A percentile compares a stretch with the other conserved stretches of the same genome.
Evolutionary conservation across 2,113 vertebrate genomes (phyloP).

Genomic region (Vimba vimba): DNA sequence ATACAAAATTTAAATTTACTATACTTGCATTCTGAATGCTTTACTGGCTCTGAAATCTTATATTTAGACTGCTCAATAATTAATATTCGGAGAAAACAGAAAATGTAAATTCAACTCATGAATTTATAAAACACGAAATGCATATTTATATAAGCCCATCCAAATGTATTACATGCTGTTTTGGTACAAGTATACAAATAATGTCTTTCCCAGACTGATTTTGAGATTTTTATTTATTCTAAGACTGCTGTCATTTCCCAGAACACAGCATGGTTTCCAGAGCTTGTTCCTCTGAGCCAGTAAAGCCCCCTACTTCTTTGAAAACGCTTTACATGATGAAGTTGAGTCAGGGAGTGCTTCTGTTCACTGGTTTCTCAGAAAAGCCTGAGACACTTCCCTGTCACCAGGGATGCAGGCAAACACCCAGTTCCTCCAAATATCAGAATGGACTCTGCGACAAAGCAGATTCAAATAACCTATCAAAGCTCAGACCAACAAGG

Average conservation of each 20-base stretch:
- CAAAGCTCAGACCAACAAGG: slow-evolving; percentile 9
- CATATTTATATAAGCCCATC: slow-evolving; percentile 37
- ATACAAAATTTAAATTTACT: not conserved
- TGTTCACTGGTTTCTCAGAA: slow-evolving; percentile 3
- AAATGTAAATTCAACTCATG: slow-evolving; percentile 41
- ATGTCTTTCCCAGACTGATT: not conserved
- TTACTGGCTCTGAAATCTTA: slow-evolving; percentile 18
- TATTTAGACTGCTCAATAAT: slow-evolving; percentile 32
- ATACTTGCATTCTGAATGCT: not conserved
- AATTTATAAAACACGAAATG: slow-evolving; percentile 29
- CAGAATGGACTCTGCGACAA: not conserved
- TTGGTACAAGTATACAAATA: slow-evolving; percentile 11
- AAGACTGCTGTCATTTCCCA: slow-evolving; percentile 25
- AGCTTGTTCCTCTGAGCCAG: slow-evolving; percentile 15
- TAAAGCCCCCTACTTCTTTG: slow-evolving; percentile 7
- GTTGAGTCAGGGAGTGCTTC: not conserved
- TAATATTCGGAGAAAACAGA: slow-evolving; percentile 15
- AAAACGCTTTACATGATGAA: slow-evolving; percentile 7
- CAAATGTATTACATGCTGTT: slow-evolving; percentile 36
- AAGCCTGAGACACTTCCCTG: not conserved
- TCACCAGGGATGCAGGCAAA: not conserved
- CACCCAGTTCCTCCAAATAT: not conserved
- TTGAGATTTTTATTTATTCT: slow-evolving; percentile 21
- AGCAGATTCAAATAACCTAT: slow-evolving; percentile 28
- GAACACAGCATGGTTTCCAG: not conserved